phyloP scores from a whole-genome alignment of 1,140 invertebrate species.

The Drusus annulatus region DNA sequence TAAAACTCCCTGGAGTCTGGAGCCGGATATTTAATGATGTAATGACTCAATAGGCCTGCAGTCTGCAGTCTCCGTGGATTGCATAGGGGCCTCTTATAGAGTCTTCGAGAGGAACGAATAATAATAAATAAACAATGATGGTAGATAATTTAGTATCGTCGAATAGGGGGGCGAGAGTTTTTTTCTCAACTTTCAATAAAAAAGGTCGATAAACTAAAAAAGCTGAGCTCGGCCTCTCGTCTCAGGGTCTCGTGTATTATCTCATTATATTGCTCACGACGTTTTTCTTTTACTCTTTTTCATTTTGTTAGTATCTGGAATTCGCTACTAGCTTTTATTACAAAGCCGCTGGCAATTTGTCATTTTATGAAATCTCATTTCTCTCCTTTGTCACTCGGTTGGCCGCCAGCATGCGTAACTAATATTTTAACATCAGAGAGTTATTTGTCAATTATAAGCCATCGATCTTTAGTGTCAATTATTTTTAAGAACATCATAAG shows the following conservation, averaged over 20 bases:
- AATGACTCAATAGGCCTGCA: conserved; percentile 41
- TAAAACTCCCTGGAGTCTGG: not conserved
- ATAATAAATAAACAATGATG: conserved; percentile 38
- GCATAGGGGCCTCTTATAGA: conserved; percentile 35
- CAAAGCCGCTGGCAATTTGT: too few species aligned
- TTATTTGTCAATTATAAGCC: too few species aligned
- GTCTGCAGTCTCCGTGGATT: not conserved
- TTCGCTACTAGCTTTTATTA: too few species aligned
- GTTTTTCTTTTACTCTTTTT: too few species aligned
- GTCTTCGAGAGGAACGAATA: conserved; percentile 11
- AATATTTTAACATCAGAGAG: too few species aligned
- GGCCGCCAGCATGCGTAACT: too few species aligned
- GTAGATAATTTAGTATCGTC: conserved; percentile 18
- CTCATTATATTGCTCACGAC: too few species aligned
- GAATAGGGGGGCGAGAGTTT: conserved; percentile 21
- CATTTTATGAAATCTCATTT: too few species aligned
- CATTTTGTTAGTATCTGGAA: too few species aligned
- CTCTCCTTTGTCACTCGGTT: too few species aligned
- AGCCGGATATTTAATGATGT: conserved; percentile 27
- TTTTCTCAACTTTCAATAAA: conserved; percentile 17
- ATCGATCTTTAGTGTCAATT: too few species aligned
- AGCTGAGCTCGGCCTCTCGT: not conserved
- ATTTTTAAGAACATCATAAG: too few species aligned
- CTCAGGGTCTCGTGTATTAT: not conserved
- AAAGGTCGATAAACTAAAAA: conserved; percentile 7